Evolutionary conservation across 2,113 vertebrate genomes (phyloP), one percentile per base, ranked within the genome.

Genomic region (Triplophysa siluroides): DNA sequence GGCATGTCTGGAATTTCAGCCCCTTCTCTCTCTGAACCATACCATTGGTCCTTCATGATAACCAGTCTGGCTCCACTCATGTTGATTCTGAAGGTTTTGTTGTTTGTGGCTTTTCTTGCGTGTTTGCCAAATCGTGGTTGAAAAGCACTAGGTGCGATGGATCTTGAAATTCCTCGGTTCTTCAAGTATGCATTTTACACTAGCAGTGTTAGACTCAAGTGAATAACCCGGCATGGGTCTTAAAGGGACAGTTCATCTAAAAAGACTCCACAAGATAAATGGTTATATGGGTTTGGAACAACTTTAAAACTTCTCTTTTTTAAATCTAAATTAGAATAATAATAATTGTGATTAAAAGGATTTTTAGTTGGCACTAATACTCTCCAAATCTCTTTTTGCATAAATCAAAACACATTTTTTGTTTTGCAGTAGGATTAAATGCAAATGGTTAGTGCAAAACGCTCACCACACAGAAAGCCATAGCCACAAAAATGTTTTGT

Each of bases 1-100:
- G 92, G 91, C 90, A 92, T 92, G 92, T 91, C 91, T 93, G 90
- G 43, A 84, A 85, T 2, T 78, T 88, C 85, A 89, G 89, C 87
- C 88, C 62, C 87, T 88, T 73, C 81, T 77, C 87, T 86, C 47
- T 70, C 54, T 64, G 38, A 69, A 47, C 33, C 64, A 52, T 47
- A n/a, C 54, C 29, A 66, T 23, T 52, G 52, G 54, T 45, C 26
- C 13, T 70, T 50, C 21, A 63, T 24, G 73, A 66, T 38, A 65
- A 54, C 62, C 19, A 26, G 45, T 65, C 23, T 63, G 24, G 14
- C 61, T 63, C 26, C 26, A 29, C n/a, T 58, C 16, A 18, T 63
- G 61, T 45, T 54, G 45, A 23, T 8, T 61, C 0, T 82, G 11
- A 84, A 33, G 7, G 56, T 76, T 24, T 33, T 24, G 52, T n/a